phyloP scores from a whole-genome alignment of 2,113 vertebrate species.

The Xiphophorus couchianus region DNA sequence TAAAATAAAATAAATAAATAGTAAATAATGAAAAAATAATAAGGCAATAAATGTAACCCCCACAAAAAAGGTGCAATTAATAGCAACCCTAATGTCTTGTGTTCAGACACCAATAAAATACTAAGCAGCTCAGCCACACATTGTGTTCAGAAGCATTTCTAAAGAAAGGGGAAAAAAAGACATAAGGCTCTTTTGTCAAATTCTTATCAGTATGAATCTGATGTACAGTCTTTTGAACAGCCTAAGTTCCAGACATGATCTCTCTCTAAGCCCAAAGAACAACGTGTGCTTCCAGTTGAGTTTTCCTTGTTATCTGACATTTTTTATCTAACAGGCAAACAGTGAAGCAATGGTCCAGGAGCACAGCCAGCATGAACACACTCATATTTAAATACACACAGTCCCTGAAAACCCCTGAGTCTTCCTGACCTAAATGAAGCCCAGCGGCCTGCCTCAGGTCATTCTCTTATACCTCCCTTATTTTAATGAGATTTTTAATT shows the following conservation, averaged over 20 bases:
- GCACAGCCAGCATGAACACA: slow-evolving; percentile 30
- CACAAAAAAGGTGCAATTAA: neutral
- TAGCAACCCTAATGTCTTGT: neutral
- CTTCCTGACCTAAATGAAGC: slow-evolving; percentile 81
- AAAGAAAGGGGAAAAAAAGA: too few species aligned
- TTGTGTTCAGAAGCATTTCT: neutral
- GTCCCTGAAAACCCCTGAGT: slow-evolving; percentile 36
- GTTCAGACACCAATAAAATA: neutral
- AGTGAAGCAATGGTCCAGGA: slow-evolving; percentile 17
- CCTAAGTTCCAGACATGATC: neutral
- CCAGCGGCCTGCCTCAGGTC: slow-evolving; percentile 73
- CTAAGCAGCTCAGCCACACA: neutral
- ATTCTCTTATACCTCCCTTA: slow-evolving; percentile 76
- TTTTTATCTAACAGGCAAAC: slow-evolving; percentile 34
- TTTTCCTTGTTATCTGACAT: slow-evolving; percentile 33
- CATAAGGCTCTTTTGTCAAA: neutral
- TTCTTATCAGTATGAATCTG: neutral
- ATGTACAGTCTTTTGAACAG: neutral
- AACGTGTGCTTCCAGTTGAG: slow-evolving; percentile 6
- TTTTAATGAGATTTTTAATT: slow-evolving; percentile 87
- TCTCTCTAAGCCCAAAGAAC: neutral
- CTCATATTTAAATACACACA: slow-evolving; percentile 23
- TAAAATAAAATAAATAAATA: too few species aligned
- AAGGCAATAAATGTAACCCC: too few species aligned
- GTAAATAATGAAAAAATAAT: too few species aligned